Evolutionary conservation across 2,113 vertebrate species (phyloP), one percentile per base, ranked within the genome.

Genomic region (Dromaius novaehollandiae): DNA sequence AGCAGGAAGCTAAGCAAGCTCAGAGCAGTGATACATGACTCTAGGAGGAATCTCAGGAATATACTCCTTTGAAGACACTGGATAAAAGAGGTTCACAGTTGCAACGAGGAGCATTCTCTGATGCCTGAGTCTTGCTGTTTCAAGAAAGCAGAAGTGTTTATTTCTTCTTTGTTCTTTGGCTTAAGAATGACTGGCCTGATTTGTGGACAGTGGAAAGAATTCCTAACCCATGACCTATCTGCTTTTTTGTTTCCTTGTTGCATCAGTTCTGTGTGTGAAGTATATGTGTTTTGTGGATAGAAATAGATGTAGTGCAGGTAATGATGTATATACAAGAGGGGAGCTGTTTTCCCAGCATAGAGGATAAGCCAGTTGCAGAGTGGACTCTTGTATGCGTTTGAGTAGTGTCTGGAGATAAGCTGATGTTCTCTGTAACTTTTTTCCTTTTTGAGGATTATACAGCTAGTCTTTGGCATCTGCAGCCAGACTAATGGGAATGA

Each of bases 391-490:
- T 60, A 26, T 61, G 22, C 20, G 12, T 71, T 38, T 50, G 22
- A 55, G 38, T 46, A 30, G 24, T 19, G 6, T 36, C 71, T 68
- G 64, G 53, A 77, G 44, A 34, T 12, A n/a, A 46, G 30, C 19
- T 60, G 44, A 40, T 9, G 1, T 76, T 79, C 24, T 68, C 34
- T 74, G 5, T 21, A 7, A 0, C 0, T 26, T 7, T 1, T 58
- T 69, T 25, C 17, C 17, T 80, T 56, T 63, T 17, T n/a, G 9
- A 60, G 22, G n/a, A 14, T 8, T 79, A 30, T 5, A 3, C 63
- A 64, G 65, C 21, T 30, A 48, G 25, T 16, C 70, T 51, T 26
- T 71, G 20, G 36, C 15, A 19, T 40, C 28, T 82, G 13, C 44
- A 53, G 1, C 53, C 44, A 42, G 51, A 28, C 42, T n/a, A 28